Evolutionary conservation across 2,113 vertebrate genomes (phyloP).

Genomic region (Microcebus griseorufus): DNA sequence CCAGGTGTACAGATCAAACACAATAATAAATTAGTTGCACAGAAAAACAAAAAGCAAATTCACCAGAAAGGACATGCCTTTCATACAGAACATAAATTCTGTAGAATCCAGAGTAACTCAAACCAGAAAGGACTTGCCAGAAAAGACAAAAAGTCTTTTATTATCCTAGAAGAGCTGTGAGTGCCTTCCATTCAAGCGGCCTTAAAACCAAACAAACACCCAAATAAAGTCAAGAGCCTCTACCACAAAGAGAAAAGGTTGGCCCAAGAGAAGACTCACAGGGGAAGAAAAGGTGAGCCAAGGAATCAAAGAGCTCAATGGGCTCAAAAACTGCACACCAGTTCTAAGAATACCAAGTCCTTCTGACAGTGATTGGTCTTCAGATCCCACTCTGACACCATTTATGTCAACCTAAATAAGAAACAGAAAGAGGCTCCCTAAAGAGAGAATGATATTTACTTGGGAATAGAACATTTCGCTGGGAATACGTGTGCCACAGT

Average conservation of each 20-base stretch:
- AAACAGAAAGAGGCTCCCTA: not conserved
- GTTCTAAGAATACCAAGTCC: not conserved
- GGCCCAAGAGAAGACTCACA: not conserved
- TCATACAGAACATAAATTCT: not conserved
- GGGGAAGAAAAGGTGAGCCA: not conserved
- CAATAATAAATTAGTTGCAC: not conserved
- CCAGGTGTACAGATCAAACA: not conserved
- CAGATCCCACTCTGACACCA: not conserved
- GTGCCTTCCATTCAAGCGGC: not conserved
- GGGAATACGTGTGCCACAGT: not conserved
- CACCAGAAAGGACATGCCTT: not conserved
- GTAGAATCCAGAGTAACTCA: not conserved
- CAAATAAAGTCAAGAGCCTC: too few species aligned
- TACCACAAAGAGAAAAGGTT: not conserved
- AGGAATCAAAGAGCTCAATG: not conserved
- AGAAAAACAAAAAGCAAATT: not conserved
- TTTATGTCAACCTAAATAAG: not conserved
- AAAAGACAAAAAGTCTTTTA: not conserved
- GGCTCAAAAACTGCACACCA: not conserved
- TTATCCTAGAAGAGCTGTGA: not conserved
- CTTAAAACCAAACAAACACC: not conserved
- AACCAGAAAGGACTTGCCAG: not conserved
- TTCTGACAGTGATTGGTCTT: not conserved
- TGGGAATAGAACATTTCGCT: not conserved
- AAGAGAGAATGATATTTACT: not conserved